Base-by-base conservation (phyloP, 2,113 vertebrate species). In the Oostethus manadensis region DNA sequence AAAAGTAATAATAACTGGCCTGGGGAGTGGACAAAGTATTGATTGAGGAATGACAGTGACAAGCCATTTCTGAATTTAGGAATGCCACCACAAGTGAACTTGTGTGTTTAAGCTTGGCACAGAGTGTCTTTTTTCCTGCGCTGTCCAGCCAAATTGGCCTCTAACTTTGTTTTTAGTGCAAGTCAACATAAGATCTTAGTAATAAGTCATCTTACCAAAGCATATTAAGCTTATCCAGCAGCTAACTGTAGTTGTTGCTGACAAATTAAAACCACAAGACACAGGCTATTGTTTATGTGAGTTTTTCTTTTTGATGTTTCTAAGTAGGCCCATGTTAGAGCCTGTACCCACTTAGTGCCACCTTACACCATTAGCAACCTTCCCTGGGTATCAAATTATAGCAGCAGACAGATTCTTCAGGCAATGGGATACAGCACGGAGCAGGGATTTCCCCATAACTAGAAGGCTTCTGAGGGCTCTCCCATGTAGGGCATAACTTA, bases 361-460 rank as follows among this genome's bases (percentile, higher is more conserved):
- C 65, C 61, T 62, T 60, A 77, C 73, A 81, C 73, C 60, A 62
- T 4, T 46, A 63, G 77, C 80, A 79, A 79, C 80, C 80, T 85
- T 84, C 69, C 74, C 63, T 33, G 16, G 70, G 86, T 85, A 83
- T 87, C 83, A 77, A 64, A 77, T 87, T 81, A 59, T 69, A 62
- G 73, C 71, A 76, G 73, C 73, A 51, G 64, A 82, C 76, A 64
- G 73, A 74, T 73, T 64, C 69, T 64, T 80, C 63, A 66, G 72
- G 83, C 79, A 82, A 82, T 66, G 73, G 81, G 78, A 84, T 60
- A 82, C 55, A 38, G 61, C 23, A 58, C 43, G 14, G 74, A 80
- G 74, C 68, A 80, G 80, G 83, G 84, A 71, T 84, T 88, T 84
- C 84, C 84, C 83, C 76, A 70, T 51, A 68, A 73, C 76, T 62